These are phyloP conservation scores for Paracanthobrama guichenoti DNA, from an alignment of 2,113 vertebrate species.

Conservation along the genomic window DNA sequence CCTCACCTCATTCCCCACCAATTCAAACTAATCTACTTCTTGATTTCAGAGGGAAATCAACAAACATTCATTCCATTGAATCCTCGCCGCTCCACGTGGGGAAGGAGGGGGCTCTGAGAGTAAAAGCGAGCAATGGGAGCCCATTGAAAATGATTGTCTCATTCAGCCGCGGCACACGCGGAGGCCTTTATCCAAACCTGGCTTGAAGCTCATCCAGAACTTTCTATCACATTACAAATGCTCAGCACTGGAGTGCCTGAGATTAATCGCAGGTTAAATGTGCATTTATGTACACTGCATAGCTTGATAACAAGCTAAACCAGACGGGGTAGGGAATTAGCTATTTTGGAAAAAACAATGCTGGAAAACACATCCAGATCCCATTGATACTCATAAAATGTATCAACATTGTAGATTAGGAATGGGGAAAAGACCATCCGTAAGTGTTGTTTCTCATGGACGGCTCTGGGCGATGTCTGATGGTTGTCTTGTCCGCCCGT, in stretches of 20 bases:
- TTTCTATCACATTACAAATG: slow-evolving; percentile 35
- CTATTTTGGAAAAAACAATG: neutral
- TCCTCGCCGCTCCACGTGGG: slow-evolving; percentile 5
- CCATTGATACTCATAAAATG: slow-evolving; percentile 14
- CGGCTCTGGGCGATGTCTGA: slow-evolving; percentile 2
- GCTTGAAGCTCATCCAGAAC: slow-evolving; percentile 48
- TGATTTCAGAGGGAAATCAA: slow-evolving; percentile 56
- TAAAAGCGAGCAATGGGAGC: slow-evolving; percentile 34
- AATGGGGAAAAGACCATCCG: neutral
- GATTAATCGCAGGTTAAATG: slow-evolving; percentile 51
- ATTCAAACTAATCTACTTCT: slow-evolving; percentile 57
- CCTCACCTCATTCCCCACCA: slow-evolving; percentile 56
- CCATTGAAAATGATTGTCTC: slow-evolving; percentile 51
- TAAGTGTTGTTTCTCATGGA: slow-evolving; percentile 28
- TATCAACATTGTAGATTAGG: neutral
- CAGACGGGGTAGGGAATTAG: slow-evolving; percentile 23
- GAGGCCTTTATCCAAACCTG: slow-evolving; percentile 47
- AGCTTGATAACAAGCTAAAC: slow-evolving; percentile 31
- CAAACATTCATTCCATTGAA: slow-evolving; percentile 55
- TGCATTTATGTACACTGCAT: slow-evolving; percentile 34
- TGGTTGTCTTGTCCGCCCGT: slow-evolving; percentile 30
- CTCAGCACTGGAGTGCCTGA: slow-evolving; percentile 22
- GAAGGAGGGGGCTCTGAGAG: slow-evolving; percentile 30
- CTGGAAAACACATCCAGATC: slow-evolving; percentile 3
- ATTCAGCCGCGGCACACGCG: slow-evolving; percentile 34